Conservation (phyloP, 2,888 invertebrate species). For the Vesta saturnalis region DNA sequence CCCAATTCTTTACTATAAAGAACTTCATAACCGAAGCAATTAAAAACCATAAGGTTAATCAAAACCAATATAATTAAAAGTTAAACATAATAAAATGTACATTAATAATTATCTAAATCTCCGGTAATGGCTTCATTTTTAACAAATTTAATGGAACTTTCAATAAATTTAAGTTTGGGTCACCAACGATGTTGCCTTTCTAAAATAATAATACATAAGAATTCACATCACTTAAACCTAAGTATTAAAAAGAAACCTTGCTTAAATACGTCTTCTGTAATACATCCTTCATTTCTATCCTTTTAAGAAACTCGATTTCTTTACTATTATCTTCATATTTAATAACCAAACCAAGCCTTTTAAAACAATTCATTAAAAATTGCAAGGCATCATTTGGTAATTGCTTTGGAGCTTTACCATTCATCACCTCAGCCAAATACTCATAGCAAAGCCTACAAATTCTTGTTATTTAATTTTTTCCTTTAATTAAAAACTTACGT, state of each 20-base stretch:
- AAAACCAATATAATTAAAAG: too few relatives aligned
- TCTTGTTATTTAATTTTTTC: neutral
- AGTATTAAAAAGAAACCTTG: neutral
- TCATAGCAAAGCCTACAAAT: constrained; percentile 19
- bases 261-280: constrained; percentile 8
- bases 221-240: neutral
- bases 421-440: constrained; percentile 9
- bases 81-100: too few relatives aligned
- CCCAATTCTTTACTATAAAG: too few relatives aligned
- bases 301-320: constrained; percentile 13
- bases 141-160: constrained; percentile 19
- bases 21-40: too few relatives aligned
- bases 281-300: constrained; percentile 1
- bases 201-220: neutral
- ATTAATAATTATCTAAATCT: too few relatives aligned
- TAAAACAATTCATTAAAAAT: constrained; percentile 16
- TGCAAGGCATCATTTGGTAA: neutral
- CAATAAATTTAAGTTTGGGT: constrained; percentile 14
- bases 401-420: constrained; percentile 16
- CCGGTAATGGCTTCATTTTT: constrained; percentile 56
- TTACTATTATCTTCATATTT: constrained; percentile 4
- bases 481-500: neutral
- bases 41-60: too few relatives aligned
- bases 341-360: constrained; percentile 1
- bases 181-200: constrained; percentile 7